Evolutionary conservation across 2,888 invertebrate genomes (phyloP), one percentile per base, ranked within the genome.

Genomic region (Malachius bipustulatus): DNA sequence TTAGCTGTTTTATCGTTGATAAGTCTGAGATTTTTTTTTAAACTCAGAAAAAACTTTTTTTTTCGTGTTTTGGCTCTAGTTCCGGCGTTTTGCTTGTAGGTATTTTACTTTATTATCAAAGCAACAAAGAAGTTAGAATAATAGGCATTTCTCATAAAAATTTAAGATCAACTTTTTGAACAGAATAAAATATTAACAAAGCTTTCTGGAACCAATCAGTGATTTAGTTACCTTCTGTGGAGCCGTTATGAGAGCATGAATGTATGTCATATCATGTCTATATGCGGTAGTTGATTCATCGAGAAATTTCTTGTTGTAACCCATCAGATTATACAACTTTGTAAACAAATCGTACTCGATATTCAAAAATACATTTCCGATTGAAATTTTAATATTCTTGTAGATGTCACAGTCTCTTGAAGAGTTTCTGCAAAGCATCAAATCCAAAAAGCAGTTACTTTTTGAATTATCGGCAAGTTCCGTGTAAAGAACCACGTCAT

Each of bases 301-400:
- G 15, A 66, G 57, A 46, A 71, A 68, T 63, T 74, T 72, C 45
- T 70, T 69, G 35, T 73, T 70, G 32, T 51, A 49, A 6, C 41
- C 43, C 12, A 77, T 54, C 15, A 79, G 65, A 56, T 77, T 72
- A 39, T 72, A 71, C 4, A 80, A 57, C 26, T 76, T 71, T 41
- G 68, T 61, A 44, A 71, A 67, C 47, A 82, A 75, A 29, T 78
- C 79, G 47, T 76, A 71, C 55, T 82, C 82, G 26, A 82, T 58
- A 49, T 77, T 76, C 13, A 82, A 58, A 44, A 70, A 72, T 50
- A 78, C 75, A 54, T 82, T 78, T 47, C 76, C 75, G 1, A 81
- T 55, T 29, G 75, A 54, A 2, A 82, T 51, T 50, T 77, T 77
- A 12, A 80, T 56, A 49, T 69, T 69, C 60, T 75, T 73, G 47